Base-by-base conservation (phyloP, 2,113 vertebrate genomes). In the Paratilapia polleni region DNA sequence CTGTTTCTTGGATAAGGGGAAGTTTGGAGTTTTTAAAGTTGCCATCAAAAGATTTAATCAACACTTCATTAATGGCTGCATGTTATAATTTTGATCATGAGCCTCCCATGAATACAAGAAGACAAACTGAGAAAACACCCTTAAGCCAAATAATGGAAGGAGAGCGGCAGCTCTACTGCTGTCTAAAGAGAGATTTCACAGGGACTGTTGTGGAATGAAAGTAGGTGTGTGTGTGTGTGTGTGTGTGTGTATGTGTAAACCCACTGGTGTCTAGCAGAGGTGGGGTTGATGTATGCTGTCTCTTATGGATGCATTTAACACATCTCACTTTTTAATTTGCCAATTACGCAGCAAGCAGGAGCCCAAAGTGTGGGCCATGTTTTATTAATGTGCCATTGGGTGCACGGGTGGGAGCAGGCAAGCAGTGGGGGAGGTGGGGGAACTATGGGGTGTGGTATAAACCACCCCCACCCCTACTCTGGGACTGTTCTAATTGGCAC, bases 291-390 rank as follows among this genome's bases (percentile, higher is more conserved):
- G 84, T 89, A 91, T 84, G 84, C 76, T 5, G 92, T 96, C 97
- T 97, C 97, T 94, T 7, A 95, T 47, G 95, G 94, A 96, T 86
- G 43, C 92, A 92, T 95, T 96, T 94, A 91, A 97, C 95, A 91
- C 88, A 92, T 95, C 96, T 96, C 96, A 95, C 97, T 97, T 97
- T 98, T 97, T 99, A 98, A 98, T 98, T 97, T 98, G 97, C 97
- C 97, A 98, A 97, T 98, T 98, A 98, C 96, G 94, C 94, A 94
- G 94, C 94, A 93, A 94, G 96, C 92, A 60, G 95, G 84, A 90
- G 91, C 93, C 90, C 94, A 96, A 96, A 96, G 96, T 96, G 94
- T 93, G 92, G 94, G 90, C 92, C 96, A 98, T 98, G 98, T 96
- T 97, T 98, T 98, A 98, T 98, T 96, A 97, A 98, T 97, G 95